A percentile compares a stretch with the other conserved stretches of the same genome.
These are phyloP conservation scores for Caenorhabditis zanzibari DNA, from an alignment of 2,888 invertebrate species.

Conservation along the genomic window DNA sequence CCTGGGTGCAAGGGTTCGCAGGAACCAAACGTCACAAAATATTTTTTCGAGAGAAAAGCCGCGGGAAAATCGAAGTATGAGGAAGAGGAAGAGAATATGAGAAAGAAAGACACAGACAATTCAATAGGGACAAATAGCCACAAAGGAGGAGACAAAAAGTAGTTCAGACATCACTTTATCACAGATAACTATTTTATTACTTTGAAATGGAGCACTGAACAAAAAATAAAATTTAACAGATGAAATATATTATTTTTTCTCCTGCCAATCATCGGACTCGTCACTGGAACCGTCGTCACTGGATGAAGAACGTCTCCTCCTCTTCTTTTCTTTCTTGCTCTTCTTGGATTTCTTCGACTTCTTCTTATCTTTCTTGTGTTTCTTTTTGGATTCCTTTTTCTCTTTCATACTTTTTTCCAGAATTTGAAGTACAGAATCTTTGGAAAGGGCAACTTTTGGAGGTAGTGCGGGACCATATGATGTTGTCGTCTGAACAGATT, in stretches of 20 bases:
- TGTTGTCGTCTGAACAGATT: background rate
- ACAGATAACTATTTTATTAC: background rate
- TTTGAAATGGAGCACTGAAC: no score
- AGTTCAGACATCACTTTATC: slow-evolving; percentile 44
- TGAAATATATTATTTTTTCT: slow-evolving; percentile 34
- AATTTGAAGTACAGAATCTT: slow-evolving; percentile 65
- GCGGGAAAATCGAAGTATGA: background rate
- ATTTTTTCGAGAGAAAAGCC: slow-evolving; percentile 36
- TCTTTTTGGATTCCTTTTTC: slow-evolving; percentile 61
- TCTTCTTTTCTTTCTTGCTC: slow-evolving; percentile 42
- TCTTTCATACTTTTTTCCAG: slow-evolving; percentile 69
- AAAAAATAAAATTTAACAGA: background rate
- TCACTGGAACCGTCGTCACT: slow-evolving; percentile 20
- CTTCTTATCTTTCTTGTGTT: slow-evolving; percentile 46
- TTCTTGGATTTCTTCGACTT: slow-evolving; percentile 46
- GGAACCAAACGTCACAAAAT: slow-evolving; percentile 47
- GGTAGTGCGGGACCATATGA: slow-evolving; percentile 28
- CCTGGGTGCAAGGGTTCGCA: slow-evolving; percentile 50
- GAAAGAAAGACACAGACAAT: slow-evolving; percentile 36
- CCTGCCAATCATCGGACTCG: slow-evolving; percentile 42
- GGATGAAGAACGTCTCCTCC: slow-evolving; percentile 12
- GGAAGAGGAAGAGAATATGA: slow-evolving; percentile 12
- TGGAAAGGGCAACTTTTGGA: slow-evolving; percentile 29
- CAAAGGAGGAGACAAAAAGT: slow-evolving; percentile 14
- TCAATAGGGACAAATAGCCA: slow-evolving; percentile 44